Conservation (phyloP, 2,113 vertebrate genomes). For the Atlantisia rogersi region DNA sequence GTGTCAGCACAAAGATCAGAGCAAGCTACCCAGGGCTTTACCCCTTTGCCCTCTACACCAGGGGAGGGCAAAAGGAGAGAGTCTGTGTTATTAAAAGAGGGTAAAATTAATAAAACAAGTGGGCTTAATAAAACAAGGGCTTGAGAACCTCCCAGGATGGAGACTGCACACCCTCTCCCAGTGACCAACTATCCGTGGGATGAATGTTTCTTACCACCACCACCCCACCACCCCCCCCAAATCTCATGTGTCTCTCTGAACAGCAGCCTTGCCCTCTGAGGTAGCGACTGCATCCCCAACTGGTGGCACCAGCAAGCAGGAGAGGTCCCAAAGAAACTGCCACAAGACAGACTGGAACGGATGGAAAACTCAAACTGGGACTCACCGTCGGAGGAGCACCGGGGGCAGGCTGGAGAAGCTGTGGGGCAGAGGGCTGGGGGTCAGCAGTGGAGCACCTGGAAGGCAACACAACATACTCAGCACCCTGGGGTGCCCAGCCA, state of each 20-base stretch:
- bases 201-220: background rate
- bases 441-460: slow-evolving; percentile 24
- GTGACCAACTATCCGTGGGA: background rate
- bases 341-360: background rate
- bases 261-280: background rate
- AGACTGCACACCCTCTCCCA: background rate
- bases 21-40: background rate
- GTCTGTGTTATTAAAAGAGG: background rate
- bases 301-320: background rate
- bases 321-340: background rate
- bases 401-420: rapidly evolving
- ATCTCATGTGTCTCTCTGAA: background rate
- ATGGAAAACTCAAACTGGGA: background rate
- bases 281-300: rapidly evolving
- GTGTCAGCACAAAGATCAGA: background rate
- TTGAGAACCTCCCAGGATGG: background rate
- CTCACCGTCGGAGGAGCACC: background rate
- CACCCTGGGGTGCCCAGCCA: background rate
- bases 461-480: background rate
- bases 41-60: background rate
- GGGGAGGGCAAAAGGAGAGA: rapidly evolving
- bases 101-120: background rate
- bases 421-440: background rate
- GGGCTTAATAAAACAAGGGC: too few relatives aligned
- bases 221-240: background rate